Conservation (phyloP, 2,113 vertebrate species). For the Panthera leo region DNA sequence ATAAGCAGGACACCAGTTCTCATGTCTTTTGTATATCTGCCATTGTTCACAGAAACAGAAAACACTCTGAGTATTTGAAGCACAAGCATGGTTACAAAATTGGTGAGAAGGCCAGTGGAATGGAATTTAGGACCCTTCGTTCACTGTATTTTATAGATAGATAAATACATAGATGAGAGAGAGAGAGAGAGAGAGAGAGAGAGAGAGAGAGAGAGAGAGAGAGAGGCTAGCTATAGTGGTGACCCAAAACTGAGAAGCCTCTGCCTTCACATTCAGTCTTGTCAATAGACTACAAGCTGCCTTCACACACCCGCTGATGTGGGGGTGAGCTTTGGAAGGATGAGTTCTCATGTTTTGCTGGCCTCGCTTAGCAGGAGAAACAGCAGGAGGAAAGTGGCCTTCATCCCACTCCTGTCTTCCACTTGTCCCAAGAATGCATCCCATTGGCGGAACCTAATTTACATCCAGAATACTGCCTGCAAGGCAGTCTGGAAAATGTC, state of each 20-base stretch:
- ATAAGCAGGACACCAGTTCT: background rate
- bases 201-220: background rate
- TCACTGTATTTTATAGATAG: background rate
- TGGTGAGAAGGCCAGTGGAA: background rate
- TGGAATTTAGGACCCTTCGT: background rate
- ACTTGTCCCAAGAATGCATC: background rate
- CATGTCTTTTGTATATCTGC: background rate
- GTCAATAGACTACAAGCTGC: background rate
- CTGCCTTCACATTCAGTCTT: background rate
- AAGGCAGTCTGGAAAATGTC: background rate
- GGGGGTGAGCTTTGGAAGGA: background rate
- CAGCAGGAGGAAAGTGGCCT: background rate
- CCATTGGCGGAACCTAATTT: background rate
- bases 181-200: background rate
- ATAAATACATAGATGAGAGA: background rate
- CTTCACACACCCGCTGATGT: background rate
- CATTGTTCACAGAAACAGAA: background rate
- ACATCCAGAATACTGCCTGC: background rate
- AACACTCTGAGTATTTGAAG: background rate
- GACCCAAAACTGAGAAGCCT: background rate
- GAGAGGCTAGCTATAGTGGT: background rate
- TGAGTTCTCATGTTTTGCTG: background rate
- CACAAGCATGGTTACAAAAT: background rate
- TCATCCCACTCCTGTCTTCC: background rate
- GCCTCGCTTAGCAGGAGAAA: background rate